These are phyloP conservation scores for Diadophis punctatus DNA, from an alignment of 2,113 vertebrate genomes.

Conservation along the genomic window DNA sequence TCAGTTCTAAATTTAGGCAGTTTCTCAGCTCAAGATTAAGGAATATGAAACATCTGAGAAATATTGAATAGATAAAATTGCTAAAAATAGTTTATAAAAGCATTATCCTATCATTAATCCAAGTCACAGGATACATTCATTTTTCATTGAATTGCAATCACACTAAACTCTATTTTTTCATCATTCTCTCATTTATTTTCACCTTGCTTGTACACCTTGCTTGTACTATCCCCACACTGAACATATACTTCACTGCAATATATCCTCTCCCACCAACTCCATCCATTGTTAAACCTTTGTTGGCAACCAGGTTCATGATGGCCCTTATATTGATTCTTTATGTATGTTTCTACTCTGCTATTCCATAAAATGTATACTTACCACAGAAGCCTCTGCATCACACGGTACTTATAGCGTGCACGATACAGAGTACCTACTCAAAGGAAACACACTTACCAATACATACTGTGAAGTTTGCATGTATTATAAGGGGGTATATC, in stretches of 20 bases:
- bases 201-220: background rate
- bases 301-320: background rate
- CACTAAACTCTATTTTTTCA: background rate
- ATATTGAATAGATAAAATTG: background rate
- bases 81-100: background rate
- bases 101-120: background rate
- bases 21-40: background rate
- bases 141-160: background rate
- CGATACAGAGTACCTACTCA: constrained; percentile 80
- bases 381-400: constrained; percentile 77
- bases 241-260: background rate
- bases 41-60: background rate
- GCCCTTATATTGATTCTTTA: constrained; percentile 35
- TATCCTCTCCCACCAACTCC: background rate
- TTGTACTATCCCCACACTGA: background rate
- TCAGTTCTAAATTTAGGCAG: background rate
- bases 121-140: background rate
- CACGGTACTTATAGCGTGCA: constrained; percentile 72
- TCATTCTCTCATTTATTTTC: background rate
- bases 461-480: constrained; percentile 69
- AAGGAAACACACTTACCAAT: constrained; percentile 80
- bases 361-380: constrained; percentile 77
- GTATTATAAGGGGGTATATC: constrained; percentile 57
- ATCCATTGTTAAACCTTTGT: constrained; percentile 19
- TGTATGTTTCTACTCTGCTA: constrained; percentile 60